A percentile compares a stretch with the other conserved stretches of the same genome.
Conservation (phyloP, 2,888 invertebrate species). For the Spialia ferax region DNA sequence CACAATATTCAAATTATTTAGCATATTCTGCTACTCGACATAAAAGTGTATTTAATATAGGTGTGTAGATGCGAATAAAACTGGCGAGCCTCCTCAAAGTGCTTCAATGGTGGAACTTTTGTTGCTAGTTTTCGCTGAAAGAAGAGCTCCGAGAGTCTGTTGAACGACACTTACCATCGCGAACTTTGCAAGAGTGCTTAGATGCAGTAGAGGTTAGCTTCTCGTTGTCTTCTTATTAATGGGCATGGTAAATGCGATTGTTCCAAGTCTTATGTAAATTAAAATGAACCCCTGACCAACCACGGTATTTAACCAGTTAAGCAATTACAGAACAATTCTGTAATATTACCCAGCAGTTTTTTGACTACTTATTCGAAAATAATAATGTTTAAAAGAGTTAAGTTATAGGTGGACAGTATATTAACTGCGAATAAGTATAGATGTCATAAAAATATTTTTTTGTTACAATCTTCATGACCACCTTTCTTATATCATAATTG, state of each 20-base stretch:
- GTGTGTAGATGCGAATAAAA: not conserved
- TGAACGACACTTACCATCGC: constrained; percentile 27
- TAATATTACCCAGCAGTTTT: too few species aligned
- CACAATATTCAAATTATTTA: too few species aligned
- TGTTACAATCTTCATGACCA: too few species aligned
- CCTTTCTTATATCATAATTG: too few species aligned
- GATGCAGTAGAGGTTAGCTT: constrained; percentile 29
- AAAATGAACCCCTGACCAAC: not conserved
- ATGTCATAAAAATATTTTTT: too few species aligned
- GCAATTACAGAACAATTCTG: too few species aligned
- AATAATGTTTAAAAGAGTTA: too few species aligned
- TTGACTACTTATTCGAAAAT: too few species aligned
- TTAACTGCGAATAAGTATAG: too few species aligned
- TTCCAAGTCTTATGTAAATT: not conserved
- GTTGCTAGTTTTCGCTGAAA: constrained; percentile 24
- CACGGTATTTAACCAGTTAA: too few species aligned
- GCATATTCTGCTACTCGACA: too few species aligned
- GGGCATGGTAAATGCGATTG: not conserved
- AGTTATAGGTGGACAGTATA: too few species aligned
- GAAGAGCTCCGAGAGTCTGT: constrained; percentile 30
- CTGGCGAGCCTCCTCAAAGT: not conserved
- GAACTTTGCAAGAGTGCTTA: constrained; percentile 31
- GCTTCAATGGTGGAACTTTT: constrained; percentile 14
- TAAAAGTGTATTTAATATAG: not conserved
- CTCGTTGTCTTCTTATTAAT: constrained; percentile 29